Evolutionary conservation across 1,140 invertebrate species (phyloP), one percentile per base, ranked within the genome.

Genomic region (Adelges cooleyi): DNA sequence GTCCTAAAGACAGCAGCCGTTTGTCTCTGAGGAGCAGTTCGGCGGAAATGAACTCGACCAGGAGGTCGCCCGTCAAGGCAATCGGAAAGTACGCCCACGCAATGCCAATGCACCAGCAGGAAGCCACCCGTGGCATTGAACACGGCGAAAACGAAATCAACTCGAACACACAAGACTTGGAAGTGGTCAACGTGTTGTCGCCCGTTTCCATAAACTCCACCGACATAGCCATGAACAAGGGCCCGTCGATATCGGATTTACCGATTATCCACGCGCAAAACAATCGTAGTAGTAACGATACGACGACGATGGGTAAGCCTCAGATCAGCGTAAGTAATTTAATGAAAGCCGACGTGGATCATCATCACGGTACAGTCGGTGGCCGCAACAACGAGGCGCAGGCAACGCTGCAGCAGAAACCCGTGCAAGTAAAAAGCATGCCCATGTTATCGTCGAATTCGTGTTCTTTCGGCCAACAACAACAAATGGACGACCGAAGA

Each of bases 101-200:
- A 29, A 20, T 62, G 8, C 42, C 56, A 15, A 62, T 62, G 40
- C 25, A 62, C n/a, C 56, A 62, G 2, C 44, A 62, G 20, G 10
- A 29, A 5, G n/a, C 23, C 20, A 40, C 44, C 1, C 13, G 44
- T 8, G 40, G 46, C 44, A 40, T 46, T 46, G 13, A 40, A 15
- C 46, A 46, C n/a, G 25, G 44, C 8, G 56, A 62, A 33, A 44
- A 62, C 15, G 18, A 40, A 3, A 29, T 46, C 0, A 59, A 44
- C 18, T 59, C 53, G 3, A 46, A n/a, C 33, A 62, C 38, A 13
- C 56, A 36, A 33, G 56, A 62, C 9, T 33, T 62, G 1, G 56
- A 62, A 46, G 56, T 62, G 29, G 56, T 62, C 13, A 62, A 62
- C 33, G 56, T 62, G 4, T 62, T 62, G 17, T 62, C 56, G 11